These are phyloP conservation scores for Sander lucioperca DNA, from an alignment of 2,113 vertebrate genomes.

Conservation along the genomic window DNA sequence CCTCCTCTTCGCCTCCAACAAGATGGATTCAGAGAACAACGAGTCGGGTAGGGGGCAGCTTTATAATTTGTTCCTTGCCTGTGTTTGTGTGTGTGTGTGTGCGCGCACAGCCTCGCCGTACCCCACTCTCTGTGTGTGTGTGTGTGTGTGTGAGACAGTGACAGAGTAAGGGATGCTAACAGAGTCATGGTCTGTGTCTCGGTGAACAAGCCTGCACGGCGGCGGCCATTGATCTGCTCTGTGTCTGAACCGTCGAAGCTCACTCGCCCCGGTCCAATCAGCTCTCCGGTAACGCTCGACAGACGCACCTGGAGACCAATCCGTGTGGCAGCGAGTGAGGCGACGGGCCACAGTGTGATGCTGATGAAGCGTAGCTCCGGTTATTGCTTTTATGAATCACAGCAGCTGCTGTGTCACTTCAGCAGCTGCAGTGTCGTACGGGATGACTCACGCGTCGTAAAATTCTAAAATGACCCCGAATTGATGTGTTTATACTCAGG, in stretches of 20 bases:
- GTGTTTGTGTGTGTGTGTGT: not conserved
- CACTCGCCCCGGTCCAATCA: not conserved
- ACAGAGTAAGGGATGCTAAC: not conserved
- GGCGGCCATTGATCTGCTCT: conserved; percentile 4
- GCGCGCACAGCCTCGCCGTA: not conserved
- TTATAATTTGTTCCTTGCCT: conserved; percentile 22
- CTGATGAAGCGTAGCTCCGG: no score
- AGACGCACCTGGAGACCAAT: not conserved
- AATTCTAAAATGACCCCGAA: no score
- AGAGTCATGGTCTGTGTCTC: conserved; percentile 8
- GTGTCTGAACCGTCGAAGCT: not conserved
- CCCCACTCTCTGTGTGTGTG: conserved; percentile 14
- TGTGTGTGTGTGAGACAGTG: conserved; percentile 23
- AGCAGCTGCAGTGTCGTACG: not conserved
- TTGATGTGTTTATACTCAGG: no score
- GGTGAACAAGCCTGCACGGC: not conserved
- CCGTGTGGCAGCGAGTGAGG: not conserved
- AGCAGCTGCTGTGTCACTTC: no score
- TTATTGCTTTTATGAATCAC: conserved; percentile 22
- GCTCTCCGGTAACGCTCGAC: not conserved
- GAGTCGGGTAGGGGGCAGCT: conserved; percentile 68
- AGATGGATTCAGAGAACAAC: conserved; percentile 77
- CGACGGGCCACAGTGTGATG: no score
- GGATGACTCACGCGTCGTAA: no score
- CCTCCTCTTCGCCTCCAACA: conserved; percentile 25